These are phyloP conservation scores for Dendrocincla tyrannina DNA, from an alignment of 2,797 vertebrate species.

Conservation along the genomic window DNA sequence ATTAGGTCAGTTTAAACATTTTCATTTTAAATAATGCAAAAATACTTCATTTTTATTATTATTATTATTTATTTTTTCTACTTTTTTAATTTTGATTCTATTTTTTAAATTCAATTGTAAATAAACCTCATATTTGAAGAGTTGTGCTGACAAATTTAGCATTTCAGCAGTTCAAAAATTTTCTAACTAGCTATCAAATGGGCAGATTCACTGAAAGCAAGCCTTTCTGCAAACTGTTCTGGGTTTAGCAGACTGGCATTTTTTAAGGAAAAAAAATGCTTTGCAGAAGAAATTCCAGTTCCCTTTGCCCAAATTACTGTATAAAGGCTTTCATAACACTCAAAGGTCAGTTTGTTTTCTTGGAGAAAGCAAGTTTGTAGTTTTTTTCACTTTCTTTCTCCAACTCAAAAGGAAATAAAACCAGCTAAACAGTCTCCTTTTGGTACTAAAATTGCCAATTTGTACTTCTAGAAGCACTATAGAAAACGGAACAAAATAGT, in stretches of 20 bases:
- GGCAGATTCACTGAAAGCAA: background rate
- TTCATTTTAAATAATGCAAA: background rate
- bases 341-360: conserved; percentile 28
- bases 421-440: background rate
- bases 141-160: background rate
- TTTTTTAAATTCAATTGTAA: background rate
- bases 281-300: conserved; percentile 4
- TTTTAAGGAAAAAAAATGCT: conserved; percentile 39
- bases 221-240: background rate
- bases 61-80: background rate
- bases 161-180: background rate
- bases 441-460: background rate
- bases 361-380: background rate
- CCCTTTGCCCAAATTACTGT: background rate
- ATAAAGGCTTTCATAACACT: conserved; percentile 22
- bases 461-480: background rate
- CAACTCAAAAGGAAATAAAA: background rate
- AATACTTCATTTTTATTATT: background rate
- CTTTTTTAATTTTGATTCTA: background rate
- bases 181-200: background rate
- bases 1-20: background rate
- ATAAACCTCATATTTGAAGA: background rate
- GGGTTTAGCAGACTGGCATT: conserved; percentile 20
- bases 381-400: background rate
- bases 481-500: background rate